Conservation (phyloP, 92 coral and sea anemone species). For the Phenganax marumi region DNA sequence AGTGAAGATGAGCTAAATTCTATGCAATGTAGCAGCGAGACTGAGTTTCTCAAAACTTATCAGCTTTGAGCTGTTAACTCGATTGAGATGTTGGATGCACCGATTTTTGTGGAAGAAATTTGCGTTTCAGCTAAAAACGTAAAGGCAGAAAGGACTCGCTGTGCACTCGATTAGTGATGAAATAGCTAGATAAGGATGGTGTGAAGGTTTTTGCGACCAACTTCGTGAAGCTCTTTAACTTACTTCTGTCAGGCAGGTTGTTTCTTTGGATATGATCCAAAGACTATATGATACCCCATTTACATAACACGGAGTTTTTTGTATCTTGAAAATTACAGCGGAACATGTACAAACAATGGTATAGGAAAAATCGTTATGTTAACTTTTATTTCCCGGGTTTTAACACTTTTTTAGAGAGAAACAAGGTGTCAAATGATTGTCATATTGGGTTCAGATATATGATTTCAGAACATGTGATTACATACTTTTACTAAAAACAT, state of each 20-base stretch:
- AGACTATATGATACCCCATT: too few species aligned
- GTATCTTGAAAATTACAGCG: too few species aligned
- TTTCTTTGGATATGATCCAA: slow-evolving; percentile 27
- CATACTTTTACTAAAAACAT: too few species aligned
- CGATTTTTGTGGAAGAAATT: slow-evolving; percentile 30
- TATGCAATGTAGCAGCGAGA: not conserved
- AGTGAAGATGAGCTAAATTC: slow-evolving; percentile 3
- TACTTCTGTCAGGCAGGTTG: slow-evolving; percentile 19
- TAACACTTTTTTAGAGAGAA: too few species aligned
- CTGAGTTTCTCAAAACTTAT: not conserved
- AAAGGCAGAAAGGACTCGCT: slow-evolving; percentile 32
- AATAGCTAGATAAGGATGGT: slow-evolving; percentile 35
- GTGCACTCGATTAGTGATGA: slow-evolving; percentile 20
- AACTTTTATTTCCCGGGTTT: too few species aligned
- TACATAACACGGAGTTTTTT: too few species aligned
- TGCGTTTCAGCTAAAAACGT: slow-evolving; percentile 26
- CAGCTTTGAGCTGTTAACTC: slow-evolving; percentile 12
- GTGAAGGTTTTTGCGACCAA: slow-evolving; percentile 15
- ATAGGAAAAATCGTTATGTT: too few species aligned
- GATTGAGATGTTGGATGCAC: slow-evolving; percentile 17
- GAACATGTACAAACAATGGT: too few species aligned
- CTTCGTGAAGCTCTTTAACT: slow-evolving; percentile 28
- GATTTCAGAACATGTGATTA: too few species aligned
- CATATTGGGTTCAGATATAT: too few species aligned
- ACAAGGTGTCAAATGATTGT: too few species aligned